Conservation (phyloP, 2,888 invertebrate genomes). For the Cheilosia grossa region DNA sequence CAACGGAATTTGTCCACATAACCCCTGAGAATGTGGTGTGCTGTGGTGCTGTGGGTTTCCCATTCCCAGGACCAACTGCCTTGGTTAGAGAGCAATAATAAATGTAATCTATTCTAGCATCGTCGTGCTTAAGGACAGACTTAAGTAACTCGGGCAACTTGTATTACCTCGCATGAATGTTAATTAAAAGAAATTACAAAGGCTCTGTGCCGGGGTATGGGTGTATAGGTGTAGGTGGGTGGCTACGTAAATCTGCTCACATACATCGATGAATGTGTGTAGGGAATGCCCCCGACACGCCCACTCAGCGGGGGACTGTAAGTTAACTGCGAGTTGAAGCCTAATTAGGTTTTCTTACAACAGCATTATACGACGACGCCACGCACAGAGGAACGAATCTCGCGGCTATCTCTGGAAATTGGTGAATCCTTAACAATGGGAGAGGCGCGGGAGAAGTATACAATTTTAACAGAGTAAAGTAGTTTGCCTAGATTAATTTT, state of each 20-base stretch:
- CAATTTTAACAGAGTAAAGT: constrained; percentile 1
- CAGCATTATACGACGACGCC: constrained; percentile 1
- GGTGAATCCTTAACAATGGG: constrained; percentile 43
- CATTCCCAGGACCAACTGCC: constrained; percentile 50
- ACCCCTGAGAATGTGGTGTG: not conserved
- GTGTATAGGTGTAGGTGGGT: not conserved
- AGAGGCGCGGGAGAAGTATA: not conserved
- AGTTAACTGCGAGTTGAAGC: constrained; percentile 42
- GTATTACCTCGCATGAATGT: constrained; percentile 69
- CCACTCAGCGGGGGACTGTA: constrained; percentile 7
- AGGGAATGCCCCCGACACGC: constrained; percentile 10
- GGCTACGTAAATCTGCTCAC: not conserved
- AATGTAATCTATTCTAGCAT: constrained; percentile 69
- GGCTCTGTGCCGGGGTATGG: not conserved
- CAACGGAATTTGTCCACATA: constrained; percentile 22
- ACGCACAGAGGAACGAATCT: constrained; percentile 4
- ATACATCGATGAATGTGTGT: not conserved
- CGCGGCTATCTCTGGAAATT: constrained; percentile 44
- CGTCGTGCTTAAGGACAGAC: constrained; percentile 66
- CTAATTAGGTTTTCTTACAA: constrained; percentile 66
- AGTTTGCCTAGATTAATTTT: too few species aligned
- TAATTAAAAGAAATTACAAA: constrained; percentile 68
- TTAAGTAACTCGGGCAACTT: constrained; percentile 51
- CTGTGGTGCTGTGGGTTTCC: constrained; percentile 13
- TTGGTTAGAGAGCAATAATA: constrained; percentile 68